Conservation (phyloP, 2,888 invertebrate genomes). For the Pterostichus niger region DNA sequence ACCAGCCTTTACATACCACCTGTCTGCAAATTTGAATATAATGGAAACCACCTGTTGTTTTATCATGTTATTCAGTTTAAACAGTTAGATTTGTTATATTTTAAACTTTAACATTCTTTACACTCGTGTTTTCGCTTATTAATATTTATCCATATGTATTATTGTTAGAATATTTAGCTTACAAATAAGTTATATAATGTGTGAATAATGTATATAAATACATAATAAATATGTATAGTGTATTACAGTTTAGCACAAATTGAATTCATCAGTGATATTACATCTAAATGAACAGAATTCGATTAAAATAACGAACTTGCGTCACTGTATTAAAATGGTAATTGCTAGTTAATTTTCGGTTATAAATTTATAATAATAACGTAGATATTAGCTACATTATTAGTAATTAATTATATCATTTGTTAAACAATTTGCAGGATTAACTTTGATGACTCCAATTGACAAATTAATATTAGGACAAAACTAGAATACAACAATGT, state of each 20-base stretch:
- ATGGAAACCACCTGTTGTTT: conserved; percentile 64
- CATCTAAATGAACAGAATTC: conserved; percentile 7
- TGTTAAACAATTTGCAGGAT: conserved; percentile 4
- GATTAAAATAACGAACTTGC: conserved; percentile 2
- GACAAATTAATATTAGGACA: no score
- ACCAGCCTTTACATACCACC: conserved; percentile 52
- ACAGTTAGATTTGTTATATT: conserved; percentile 60
- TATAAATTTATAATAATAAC: conserved; percentile 9
- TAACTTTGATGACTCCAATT: background rate
- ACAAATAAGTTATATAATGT: no score
- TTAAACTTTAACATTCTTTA: conserved; percentile 46
- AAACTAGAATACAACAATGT: no score
- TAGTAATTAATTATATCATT: conserved; percentile 24
- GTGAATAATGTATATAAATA: background rate
- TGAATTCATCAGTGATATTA: background rate
- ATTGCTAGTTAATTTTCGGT: conserved; percentile 19
- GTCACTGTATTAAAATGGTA: background rate
- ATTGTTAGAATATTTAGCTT: background rate
- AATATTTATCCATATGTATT: background rate
- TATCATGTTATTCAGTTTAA: conserved; percentile 57
- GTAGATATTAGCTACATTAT: conserved; percentile 11
- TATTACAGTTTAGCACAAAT: conserved; percentile 4
- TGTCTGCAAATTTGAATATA: conserved; percentile 63
- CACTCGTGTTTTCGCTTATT: background rate
- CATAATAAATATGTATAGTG: conserved; percentile 6